Base-by-base conservation (phyloP, 2,888 invertebrate genomes). In the Agrochola litura region DNA sequence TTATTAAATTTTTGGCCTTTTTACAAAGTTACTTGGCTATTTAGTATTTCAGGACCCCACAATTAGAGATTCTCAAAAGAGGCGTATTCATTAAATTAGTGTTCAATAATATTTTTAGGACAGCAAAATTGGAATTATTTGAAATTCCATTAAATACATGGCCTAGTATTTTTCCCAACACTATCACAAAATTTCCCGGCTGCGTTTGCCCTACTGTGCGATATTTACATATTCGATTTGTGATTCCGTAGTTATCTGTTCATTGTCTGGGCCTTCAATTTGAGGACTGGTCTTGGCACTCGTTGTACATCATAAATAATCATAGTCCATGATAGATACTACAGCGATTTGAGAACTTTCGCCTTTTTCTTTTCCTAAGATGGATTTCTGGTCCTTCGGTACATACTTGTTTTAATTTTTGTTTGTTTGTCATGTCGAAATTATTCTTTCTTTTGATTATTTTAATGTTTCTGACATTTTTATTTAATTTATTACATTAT, bases 161-260 rank as follows among this genome's bases (percentile, higher is more conserved):
- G 6, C 22, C 0, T 16, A 49, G 6, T 54, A 67, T 56, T 22
- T 63, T 64, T 22, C 6, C 14, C 25, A 43, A 14, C 19, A 25
- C 56, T 66, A n/a, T 22, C 60, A 52, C 63, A 64, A 52, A 58
- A 63, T n/a, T 68, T 43, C 52, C 66, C 73, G 73, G 49, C 52
- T 63, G n/a, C 67, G 54, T 68, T 73, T 61, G 58, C 30, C 72
- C 68, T 65, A 65, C 67, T 60, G 49, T 63, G 69, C 66, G 66
- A 30, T 82, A 86, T 86, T 89, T 86, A 86, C 88, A 88, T 85
- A 89, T 90, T 88, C 81, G 83, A 80, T 84, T 82, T 79, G 73
- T 73, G 75, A 78, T 77, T 79, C 74, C 56, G 71, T 67, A 76
- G 56, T 82, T 86, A 82, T 86, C 85, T 80, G 77, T 49, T 81